Percentiles rank a stretch among this genome's conserved stretches.
phyloP scores from a whole-genome alignment of 2,797 vertebrate genomes.

The Falco concolor region DNA sequence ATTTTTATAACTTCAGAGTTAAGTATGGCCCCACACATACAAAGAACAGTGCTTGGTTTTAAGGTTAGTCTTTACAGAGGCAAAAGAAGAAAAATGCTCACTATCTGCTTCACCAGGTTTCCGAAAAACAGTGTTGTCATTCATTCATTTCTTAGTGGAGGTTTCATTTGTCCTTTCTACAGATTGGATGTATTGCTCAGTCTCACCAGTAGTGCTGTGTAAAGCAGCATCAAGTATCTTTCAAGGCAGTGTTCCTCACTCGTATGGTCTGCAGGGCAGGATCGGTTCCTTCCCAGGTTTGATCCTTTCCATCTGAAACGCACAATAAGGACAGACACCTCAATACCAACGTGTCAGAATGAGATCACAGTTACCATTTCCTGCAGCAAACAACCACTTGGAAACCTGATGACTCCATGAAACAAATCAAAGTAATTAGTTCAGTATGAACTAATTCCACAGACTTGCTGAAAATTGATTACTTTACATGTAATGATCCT shows the following conservation, averaged over 20 bases:
- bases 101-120: not conserved
- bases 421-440: not conserved
- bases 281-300: slow-evolving; percentile 45
- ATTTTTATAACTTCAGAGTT: not conserved
- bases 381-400: not conserved
- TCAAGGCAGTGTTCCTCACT: slow-evolving; percentile 44
- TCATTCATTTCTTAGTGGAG: not conserved
- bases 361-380: not conserved
- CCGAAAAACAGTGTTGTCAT: not conserved
- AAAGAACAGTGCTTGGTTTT: not conserved
- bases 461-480: not conserved
- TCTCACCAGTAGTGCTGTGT: not conserved
- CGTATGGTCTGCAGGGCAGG: slow-evolving; percentile 42
- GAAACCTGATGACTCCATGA: not conserved
- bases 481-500: not conserved
- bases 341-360: not conserved
- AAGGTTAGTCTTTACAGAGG: not conserved
- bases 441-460: not conserved
- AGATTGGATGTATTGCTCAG: not conserved
- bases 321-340: slow-evolving; percentile 36
- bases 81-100: not conserved
- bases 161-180: not conserved
- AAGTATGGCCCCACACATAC: not conserved
- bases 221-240: not conserved
- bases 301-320: slow-evolving; percentile 58